Evolutionary conservation across 2,888 invertebrate genomes (phyloP), one percentile per base, ranked within the genome.

Genomic region (Lasioglossum lativentre): DNA sequence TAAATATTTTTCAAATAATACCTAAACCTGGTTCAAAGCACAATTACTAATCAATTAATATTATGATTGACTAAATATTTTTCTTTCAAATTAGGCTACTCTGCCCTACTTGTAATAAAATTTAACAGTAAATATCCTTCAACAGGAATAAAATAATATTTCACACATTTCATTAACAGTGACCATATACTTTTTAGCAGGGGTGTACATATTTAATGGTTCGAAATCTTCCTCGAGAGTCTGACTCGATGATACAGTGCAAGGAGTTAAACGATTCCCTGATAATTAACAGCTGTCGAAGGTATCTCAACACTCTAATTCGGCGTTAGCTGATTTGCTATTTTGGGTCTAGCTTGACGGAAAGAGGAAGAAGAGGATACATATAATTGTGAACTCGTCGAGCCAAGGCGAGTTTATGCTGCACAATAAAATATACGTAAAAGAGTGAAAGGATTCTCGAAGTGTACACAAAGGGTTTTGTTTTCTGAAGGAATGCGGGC

Each of bases 401-500:
- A 63, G 30, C 27, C 30, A 30, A 30, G 59, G 52, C 52, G 52
- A 63, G 59, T 34, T 66, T 6, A 1, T 30, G 34, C 34, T 16
- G 66, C 66, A 30, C 66, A 40, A 70, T 40, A 38, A n/a, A 70
- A 70, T 40, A 70, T 40, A 70, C 12, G 70, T 8, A 40, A 40
- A 70, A n/a, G 38, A n/a, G 70, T 40, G 38, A 70, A 70, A 70
- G 38, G 70, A 40, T 40, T 70, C 70, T 40, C 38, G 38, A 40
- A 23, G 38, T 70, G 70, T 52, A 12, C 45, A 14, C 23, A 23
- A 34, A 40, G 56, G 38, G 56, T 40, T 70, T 70, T 38, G 70
- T 70, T 70, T 40, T n/a, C 23, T 12, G 40, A 38, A 70, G 38
- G 70, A 70, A 40, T 70, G 70, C 70, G n/a, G 5, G 70, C 38